These are phyloP conservation scores for Hippopotamyrus pictus DNA, from an alignment of 2,797 vertebrate species.

Conservation along the genomic window DNA sequence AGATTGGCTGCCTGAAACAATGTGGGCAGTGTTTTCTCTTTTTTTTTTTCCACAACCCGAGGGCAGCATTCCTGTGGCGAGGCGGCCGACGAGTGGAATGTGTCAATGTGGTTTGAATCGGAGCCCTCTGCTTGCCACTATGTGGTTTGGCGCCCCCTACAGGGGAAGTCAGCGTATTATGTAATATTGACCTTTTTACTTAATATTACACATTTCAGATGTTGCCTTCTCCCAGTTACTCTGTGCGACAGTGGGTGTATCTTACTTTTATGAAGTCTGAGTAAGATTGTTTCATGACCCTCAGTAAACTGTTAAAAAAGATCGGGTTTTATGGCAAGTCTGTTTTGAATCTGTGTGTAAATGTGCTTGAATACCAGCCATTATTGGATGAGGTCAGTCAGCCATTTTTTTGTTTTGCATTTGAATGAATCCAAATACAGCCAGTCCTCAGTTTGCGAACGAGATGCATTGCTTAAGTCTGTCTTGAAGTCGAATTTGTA, in stretches of 20 bases:
- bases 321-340: background rate
- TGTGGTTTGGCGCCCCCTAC: slow-evolving; percentile 23
- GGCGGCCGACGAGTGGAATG: background rate
- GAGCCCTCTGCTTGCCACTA: background rate
- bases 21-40: background rate
- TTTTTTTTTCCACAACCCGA: background rate
- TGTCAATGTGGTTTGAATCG: slow-evolving; percentile 19
- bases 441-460: background rate
- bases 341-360: background rate
- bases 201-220: background rate
- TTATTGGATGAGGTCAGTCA: background rate
- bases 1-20: background rate
- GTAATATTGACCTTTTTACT: background rate
- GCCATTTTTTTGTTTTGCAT: slow-evolving; percentile 3
- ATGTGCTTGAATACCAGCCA: background rate
- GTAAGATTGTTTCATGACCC: background rate
- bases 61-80: slow-evolving; percentile 15
- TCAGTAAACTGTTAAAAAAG: background rate
- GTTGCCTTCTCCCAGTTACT: background rate
- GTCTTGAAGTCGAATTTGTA: background rate
- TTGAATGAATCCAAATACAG: background rate
- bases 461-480: background rate
- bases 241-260: background rate
- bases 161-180: background rate
- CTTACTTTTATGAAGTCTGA: background rate